These are phyloP conservation scores for Drosophila quinaria DNA, from an alignment of 2,888 invertebrate species.

Conservation along the genomic window DNA sequence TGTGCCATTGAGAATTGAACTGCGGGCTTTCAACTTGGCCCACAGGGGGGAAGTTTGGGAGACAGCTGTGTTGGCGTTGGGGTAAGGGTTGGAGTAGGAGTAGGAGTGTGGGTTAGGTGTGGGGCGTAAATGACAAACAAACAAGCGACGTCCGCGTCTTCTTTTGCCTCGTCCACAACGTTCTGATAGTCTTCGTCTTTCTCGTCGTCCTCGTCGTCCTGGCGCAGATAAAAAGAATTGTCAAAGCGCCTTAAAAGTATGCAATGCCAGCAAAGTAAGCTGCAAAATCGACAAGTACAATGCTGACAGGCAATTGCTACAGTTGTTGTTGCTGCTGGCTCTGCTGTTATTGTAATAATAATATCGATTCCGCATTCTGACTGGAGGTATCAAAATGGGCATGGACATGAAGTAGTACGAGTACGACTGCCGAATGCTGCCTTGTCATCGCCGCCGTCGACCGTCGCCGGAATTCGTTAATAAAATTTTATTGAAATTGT, in stretches of 20 bases:
- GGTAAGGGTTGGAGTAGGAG: not conserved
- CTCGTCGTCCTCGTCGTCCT: constrained; percentile 43
- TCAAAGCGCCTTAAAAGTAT: constrained; percentile 83
- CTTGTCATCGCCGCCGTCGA: constrained; percentile 78
- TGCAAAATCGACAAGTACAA: constrained; percentile 83
- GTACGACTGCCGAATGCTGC: constrained; percentile 51
- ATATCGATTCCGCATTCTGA: constrained; percentile 75
- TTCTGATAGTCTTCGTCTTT: constrained; percentile 17
- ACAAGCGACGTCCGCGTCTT: constrained; percentile 73
- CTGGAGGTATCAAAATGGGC: constrained; percentile 70
- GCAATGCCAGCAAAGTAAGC: constrained; percentile 82
- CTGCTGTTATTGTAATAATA: constrained; percentile 78
- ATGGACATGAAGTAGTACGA: constrained; percentile 39
- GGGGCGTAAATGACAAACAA: constrained; percentile 79
- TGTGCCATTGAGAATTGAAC: constrained; percentile 82
- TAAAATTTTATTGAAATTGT: constrained; percentile 85
- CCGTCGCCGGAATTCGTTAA: constrained; percentile 84
- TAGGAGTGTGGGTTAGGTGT: constrained; percentile 8
- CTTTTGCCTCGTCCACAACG: constrained; percentile 15
- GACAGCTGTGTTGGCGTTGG: not conserved
- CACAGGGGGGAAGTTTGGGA: constrained; percentile 29
- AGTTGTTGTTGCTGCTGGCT: constrained; percentile 40
- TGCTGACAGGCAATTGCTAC: constrained; percentile 82
- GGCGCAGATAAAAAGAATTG: constrained; percentile 82
- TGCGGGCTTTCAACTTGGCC: constrained; percentile 73